Percentiles rank a stretch among this genome's conserved stretches.
Conservation (phyloP, 2,797 vertebrate genomes). For the Pagetopsis macropterus region DNA sequence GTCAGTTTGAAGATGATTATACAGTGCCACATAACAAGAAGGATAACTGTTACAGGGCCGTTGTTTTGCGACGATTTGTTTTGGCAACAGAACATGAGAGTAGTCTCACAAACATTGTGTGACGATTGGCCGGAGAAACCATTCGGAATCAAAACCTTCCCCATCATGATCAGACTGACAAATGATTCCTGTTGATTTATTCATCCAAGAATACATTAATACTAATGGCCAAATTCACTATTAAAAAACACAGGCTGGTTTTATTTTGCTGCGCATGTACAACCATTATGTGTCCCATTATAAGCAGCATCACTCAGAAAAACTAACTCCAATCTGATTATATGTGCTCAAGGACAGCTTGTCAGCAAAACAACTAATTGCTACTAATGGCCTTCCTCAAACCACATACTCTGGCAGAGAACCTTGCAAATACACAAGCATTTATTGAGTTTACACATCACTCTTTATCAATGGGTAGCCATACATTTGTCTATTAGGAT, state of each 20-base stretch:
- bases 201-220: not conserved
- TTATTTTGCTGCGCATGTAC: not conserved
- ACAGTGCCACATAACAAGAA: not conserved
- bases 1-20: not conserved
- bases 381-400: not conserved
- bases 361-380: not conserved
- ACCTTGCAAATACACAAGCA: not conserved
- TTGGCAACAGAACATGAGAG: not conserved
- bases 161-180: not conserved
- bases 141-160: not conserved
- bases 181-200: not conserved
- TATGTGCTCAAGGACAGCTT: not conserved
- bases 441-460: not conserved
- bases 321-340: not conserved
- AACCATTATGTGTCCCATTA: not conserved
- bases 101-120: conserved; percentile 7
- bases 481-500: not conserved
- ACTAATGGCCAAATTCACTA: not conserved
- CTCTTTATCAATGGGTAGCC: not conserved
- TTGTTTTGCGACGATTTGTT: conserved; percentile 8
- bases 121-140: not conserved
- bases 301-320: conserved; percentile 2
- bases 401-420: not conserved
- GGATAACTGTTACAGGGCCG: not conserved
- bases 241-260: not conserved